Base-by-base conservation (phyloP, 2,888 invertebrate species). In the Orthonevra nobilis region DNA sequence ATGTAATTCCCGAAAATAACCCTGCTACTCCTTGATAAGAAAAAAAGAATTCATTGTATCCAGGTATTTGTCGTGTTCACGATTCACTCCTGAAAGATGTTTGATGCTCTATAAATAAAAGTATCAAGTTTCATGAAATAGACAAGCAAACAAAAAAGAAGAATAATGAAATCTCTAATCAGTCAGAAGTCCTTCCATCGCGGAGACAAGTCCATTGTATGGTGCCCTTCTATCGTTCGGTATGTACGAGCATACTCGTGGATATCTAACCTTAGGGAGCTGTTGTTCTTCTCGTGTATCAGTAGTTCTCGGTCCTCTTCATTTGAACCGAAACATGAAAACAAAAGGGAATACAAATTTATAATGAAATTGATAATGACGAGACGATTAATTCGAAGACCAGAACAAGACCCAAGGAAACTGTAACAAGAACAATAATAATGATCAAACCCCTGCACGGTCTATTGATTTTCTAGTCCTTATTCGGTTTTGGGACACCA, bases 301-400 rank as follows among this genome's bases (percentile, higher is more conserved):
- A 23, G 40, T 42, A 73, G 42, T 66, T 60, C 60, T n/a, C n/a
- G n/a, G n/a, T n/a, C n/a, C n/a, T n/a, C 38, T 32, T 38, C 32
- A 15, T 48, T 32, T 34, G n/a, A 28, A 23, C 15, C 14, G 38
- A 70, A 63, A 63, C 20, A 12, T 4, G 19, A 64, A 60, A 66
- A 58, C 56, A 56, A 63, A 58, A 38, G 32, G 14, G 17, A 48
- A 58, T 32, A 63, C n/a, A 32, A 66, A 60, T 52, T 68, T 48
- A 66, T 42, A 66, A 79, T 61, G 60, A 66, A 68, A 48, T 56
- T 66, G 73, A 73, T 79, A 79, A 79, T 60, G 66, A 79, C 54
- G 60, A 73, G 68, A 68, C 68, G 79, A 79, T 73, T 79, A 73
- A 66, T 73, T 73, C 52, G 7, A 40, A 40, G 26, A 12, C 50